phyloP scores from a whole-genome alignment of 2,888 invertebrate species.

The Philereme vetulata region DNA sequence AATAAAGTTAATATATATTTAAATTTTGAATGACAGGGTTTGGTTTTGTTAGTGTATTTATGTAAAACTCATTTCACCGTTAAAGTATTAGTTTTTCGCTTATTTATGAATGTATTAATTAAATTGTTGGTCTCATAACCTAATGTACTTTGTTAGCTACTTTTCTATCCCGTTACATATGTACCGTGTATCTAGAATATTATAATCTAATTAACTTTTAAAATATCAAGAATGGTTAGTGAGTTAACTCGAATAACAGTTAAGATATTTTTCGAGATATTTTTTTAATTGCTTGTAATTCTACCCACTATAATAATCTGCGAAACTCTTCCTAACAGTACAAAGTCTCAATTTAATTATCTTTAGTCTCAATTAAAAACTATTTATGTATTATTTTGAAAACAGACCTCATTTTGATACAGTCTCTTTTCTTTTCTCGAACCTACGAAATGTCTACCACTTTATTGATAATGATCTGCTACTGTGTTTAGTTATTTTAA shows the following conservation, averaged over 20 bases:
- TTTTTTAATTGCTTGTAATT: too few species aligned
- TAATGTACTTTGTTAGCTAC: neutral
- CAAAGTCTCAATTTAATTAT: neutral
- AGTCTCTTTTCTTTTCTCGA: neutral
- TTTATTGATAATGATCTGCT: too few species aligned
- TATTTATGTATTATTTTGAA: neutral
- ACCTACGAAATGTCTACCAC: too few species aligned
- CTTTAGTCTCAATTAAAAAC: neutral
- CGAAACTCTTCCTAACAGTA: neutral
- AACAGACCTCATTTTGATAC: neutral
- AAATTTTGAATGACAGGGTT: conserved; percentile 8
- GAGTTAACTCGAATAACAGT: neutral
- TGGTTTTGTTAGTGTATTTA: neutral
- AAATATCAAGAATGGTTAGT: conserved; percentile 2
- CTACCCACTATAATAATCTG: neutral
- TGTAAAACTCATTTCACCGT: conserved; percentile 10
- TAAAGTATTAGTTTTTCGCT: conserved; percentile 5
- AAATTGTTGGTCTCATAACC: neutral
- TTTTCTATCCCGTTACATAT: neutral
- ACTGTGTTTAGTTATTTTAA: too few species aligned
- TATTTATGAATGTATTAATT: neutral
- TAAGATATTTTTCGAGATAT: neutral
- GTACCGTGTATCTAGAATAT: neutral
- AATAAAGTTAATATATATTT: conserved; percentile 4
- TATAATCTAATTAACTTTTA: neutral